These are phyloP conservation scores for Eupsilia transversa DNA, from an alignment of 2,888 invertebrate species.

Conservation along the genomic window DNA sequence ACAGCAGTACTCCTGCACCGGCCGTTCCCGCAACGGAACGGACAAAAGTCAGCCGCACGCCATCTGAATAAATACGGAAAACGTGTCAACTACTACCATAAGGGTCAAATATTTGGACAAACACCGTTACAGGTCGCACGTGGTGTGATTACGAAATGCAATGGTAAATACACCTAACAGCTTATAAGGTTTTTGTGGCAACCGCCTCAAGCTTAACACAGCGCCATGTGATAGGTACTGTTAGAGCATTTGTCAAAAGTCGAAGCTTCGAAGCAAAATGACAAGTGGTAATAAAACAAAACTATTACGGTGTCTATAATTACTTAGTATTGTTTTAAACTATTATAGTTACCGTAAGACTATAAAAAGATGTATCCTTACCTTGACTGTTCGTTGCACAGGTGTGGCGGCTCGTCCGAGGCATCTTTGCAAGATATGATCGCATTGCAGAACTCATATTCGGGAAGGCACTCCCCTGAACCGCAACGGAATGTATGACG, in stretches of 20 bases:
- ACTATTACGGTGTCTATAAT: constrained; percentile 23
- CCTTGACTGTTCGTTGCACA: constrained; percentile 92
- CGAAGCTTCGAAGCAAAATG: constrained; percentile 28
- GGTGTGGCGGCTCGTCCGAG: constrained; percentile 96
- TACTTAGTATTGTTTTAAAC: constrained; percentile 26
- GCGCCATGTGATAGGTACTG: constrained; percentile 35
- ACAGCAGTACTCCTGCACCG: constrained; percentile 97
- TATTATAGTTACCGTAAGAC: constrained; percentile 43
- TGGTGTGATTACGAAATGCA: constrained; percentile 73
- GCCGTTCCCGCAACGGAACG: constrained; percentile 96
- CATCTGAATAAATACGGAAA: constrained; percentile 73
- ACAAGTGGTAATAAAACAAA: constrained; percentile 40
- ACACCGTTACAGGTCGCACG: constrained; percentile 78
- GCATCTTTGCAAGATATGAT: constrained; percentile 96
- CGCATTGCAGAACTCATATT: constrained; percentile 97
- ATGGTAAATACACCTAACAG: constrained; percentile 52
- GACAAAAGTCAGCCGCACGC: constrained; percentile 92
- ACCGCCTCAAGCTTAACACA: constrained; percentile 31
- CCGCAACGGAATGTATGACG: constrained; percentile 95
- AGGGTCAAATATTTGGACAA: constrained; percentile 79
- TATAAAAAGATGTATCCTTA: constrained; percentile 59
- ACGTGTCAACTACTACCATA: constrained; percentile 62
- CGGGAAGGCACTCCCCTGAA: constrained; percentile 96
- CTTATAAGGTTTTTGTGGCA: constrained; percentile 47
- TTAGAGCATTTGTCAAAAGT: constrained; percentile 49